Conservation (phyloP, 35 echinoderm and acorn worm genomes). For the Strongylocentrotus purpuratus region DNA sequence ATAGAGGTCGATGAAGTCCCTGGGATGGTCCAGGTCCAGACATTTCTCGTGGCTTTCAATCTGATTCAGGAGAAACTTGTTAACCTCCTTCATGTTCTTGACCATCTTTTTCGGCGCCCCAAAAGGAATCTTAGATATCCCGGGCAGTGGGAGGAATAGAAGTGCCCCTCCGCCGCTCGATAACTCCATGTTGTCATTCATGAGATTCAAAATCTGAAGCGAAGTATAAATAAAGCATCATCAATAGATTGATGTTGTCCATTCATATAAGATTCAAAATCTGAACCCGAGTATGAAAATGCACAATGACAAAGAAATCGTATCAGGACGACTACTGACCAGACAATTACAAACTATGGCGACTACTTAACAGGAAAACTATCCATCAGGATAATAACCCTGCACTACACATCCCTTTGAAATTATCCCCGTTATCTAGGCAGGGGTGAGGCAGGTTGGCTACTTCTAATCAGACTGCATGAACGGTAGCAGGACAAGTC, state of each 20-base stretch:
- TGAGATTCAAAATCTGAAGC: background rate
- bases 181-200: background rate
- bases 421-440: too few relatives aligned
- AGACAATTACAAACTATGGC: background rate
- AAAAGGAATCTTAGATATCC: constrained; percentile 24
- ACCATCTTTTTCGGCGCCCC: constrained; percentile 25
- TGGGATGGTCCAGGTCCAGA: constrained; percentile 48
- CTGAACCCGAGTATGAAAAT: background rate
- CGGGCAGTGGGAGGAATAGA: background rate
- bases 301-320: background rate
- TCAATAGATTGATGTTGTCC: background rate
- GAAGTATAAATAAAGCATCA: background rate
- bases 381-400: background rate
- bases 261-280: background rate
- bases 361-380: background rate
- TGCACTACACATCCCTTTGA: background rate
- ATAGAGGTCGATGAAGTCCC: constrained; percentile 55
- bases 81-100: constrained; percentile 31
- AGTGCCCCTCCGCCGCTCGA: background rate
- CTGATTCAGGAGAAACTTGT: background rate
- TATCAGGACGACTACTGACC: too few relatives aligned
- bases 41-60: constrained; percentile 27
- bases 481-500: too few relatives aligned
- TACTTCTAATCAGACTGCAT: too few relatives aligned
- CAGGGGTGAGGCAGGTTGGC: too few relatives aligned